A percentile compares a stretch with the other conserved stretches of the same genome.
Conservation (phyloP, 35 echinoderm and acorn worm genomes). For the Patiria miniata region DNA sequence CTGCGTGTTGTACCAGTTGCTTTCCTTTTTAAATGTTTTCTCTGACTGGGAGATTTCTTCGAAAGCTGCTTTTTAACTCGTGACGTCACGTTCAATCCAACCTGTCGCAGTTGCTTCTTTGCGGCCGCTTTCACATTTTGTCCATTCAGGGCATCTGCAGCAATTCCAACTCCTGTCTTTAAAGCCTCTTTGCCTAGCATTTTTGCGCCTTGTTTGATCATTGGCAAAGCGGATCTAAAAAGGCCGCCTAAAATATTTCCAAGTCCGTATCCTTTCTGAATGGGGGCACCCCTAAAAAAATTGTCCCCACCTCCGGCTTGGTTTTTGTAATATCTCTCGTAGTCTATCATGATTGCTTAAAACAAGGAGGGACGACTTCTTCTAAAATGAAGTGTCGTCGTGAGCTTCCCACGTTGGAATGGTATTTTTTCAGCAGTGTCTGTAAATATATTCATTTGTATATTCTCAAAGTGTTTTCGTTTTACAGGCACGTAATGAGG, state of each 20-base stretch:
- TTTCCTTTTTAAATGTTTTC: not conserved
- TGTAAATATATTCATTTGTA: constrained; percentile 47
- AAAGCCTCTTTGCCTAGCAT: no score
- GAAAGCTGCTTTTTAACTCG: not conserved
- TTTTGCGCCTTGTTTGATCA: constrained; percentile 55
- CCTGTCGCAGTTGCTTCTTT: not conserved
- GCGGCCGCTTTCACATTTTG: constrained; percentile 12
- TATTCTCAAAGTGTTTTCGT: constrained; percentile 24
- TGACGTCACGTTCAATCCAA: not conserved
- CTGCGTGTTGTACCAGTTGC: not conserved
- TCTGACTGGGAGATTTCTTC: not conserved
- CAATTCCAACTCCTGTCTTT: constrained; percentile 63
- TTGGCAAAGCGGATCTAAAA: constrained; percentile 52
- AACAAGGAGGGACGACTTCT: constrained; percentile 48
- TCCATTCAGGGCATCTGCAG: constrained; percentile 33
- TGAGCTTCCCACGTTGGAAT: constrained; percentile 56
- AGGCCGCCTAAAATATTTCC: no score
- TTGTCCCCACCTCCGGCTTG: not conserved
- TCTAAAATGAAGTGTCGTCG: constrained; percentile 60
- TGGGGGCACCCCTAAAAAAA: constrained; percentile 20
- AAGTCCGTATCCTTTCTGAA: constrained; percentile 63
- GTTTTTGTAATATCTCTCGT: not conserved
- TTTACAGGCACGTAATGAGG: constrained; percentile 44
- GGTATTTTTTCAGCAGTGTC: constrained; percentile 49
- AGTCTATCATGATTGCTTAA: constrained; percentile 7